These are phyloP conservation scores for Epizoanthus ramosus DNA, from an alignment of 92 coral and sea anemone species.

Conservation along the genomic window DNA sequence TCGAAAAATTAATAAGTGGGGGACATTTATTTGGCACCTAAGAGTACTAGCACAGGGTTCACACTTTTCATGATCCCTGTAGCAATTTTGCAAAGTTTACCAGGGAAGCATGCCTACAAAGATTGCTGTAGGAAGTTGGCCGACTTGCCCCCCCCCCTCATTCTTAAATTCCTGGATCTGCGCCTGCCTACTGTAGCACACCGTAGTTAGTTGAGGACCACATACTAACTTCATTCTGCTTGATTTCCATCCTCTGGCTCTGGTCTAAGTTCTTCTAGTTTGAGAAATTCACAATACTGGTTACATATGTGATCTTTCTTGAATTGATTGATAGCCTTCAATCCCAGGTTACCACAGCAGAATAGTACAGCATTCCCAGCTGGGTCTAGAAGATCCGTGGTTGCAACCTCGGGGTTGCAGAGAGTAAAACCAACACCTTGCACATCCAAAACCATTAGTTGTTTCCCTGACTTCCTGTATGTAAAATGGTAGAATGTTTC, in stretches of 20 bases:
- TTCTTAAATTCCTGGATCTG: conserved; percentile 21
- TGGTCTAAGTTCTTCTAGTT: conserved; percentile 33
- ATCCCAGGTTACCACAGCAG: conserved; percentile 65
- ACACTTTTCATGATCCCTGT: background rate
- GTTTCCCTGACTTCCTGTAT: conserved; percentile 38
- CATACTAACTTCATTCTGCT: conserved; percentile 14
- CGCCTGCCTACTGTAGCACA: conserved; percentile 19
- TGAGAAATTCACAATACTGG: conserved; percentile 43
- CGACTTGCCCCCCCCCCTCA: background rate
- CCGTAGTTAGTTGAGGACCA: conserved; percentile 21
- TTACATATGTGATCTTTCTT: conserved; percentile 51
- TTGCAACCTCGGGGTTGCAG: conserved; percentile 46
- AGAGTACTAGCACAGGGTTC: no score
- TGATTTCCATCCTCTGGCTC: conserved; percentile 34
- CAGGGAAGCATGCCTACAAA: conserved; percentile 29
- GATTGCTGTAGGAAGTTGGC: conserved; percentile 25
- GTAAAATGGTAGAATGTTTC: conserved; percentile 47
- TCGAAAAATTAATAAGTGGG: no score
- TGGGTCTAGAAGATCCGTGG: conserved; percentile 19
- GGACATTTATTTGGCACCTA: no score
- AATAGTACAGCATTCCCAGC: conserved; percentile 21
- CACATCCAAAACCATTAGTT: conserved; percentile 48
- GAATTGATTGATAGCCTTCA: conserved; percentile 48
- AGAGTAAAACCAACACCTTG: conserved; percentile 37
- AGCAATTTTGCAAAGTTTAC: conserved; percentile 3